These are phyloP conservation scores for Protaetia brevitarsis DNA, from an alignment of 1,140 invertebrate species.

Conservation along the genomic window DNA sequence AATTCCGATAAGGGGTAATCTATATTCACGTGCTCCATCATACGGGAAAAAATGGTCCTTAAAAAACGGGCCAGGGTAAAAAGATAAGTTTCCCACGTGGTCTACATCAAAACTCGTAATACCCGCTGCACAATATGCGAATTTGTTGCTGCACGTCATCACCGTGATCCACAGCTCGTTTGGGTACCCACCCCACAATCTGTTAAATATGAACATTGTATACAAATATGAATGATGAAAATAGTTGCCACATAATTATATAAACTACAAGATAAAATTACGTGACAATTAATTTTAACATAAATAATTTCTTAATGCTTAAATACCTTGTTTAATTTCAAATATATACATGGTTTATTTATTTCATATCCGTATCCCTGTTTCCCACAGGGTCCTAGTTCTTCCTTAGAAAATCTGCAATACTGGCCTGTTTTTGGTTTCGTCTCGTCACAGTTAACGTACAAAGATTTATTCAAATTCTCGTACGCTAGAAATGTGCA, in stretches of 20 bases:
- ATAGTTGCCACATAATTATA: too few relatives aligned
- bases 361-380: slow-evolving; percentile 2
- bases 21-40: background rate
- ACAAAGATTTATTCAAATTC: background rate
- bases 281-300: too few relatives aligned
- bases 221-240: too few relatives aligned
- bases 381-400: slow-evolving; percentile 23
- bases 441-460: slow-evolving; percentile 7
- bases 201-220: too few relatives aligned
- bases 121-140: slow-evolving; percentile 10
- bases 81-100: slow-evolving; percentile 21
- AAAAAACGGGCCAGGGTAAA: slow-evolving; percentile 6
- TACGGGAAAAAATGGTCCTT: slow-evolving; percentile 26
- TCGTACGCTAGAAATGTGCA: slow-evolving; percentile 21
- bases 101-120: slow-evolving; percentile 16
- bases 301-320: background rate
- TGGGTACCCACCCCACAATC: too few relatives aligned
- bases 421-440: background rate
- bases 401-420: slow-evolving; percentile 13
- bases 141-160: background rate
- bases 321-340: slow-evolving; percentile 25
- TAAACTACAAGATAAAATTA: too few relatives aligned
- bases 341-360: slow-evolving; percentile 20
- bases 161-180: too few relatives aligned
- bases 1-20: slow-evolving; percentile 20